Evolutionary conservation across 2,888 invertebrate species (phyloP), one percentile per base, ranked within the genome.

Genomic region (Vanessa cardui): DNA sequence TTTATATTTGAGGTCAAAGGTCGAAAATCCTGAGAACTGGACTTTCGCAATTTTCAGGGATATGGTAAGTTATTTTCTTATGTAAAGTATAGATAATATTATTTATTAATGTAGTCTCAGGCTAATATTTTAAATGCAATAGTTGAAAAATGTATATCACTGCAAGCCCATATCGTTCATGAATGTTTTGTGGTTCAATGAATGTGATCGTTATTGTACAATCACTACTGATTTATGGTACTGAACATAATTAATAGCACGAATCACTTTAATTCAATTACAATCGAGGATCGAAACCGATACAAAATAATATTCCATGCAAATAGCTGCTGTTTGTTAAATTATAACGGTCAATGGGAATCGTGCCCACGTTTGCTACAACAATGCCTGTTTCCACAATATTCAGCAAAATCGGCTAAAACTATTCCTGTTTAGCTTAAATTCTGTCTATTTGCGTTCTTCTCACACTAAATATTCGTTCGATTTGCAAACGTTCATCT

Each of bases 251-350:
- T 70, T 69, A 54, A 63, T 60, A 64, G 7, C 52, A 59, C 18
- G 44, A 61, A 64, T 61, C 64, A 68, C 54, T 21, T 67, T 39
- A 68, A 60, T 68, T 63, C 26, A 68, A 60, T 68, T 60, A 44
- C 31, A 58, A 31, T 46, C n/a, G 26, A 16, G 31, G 39, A 56
- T 33, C 33, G 33, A 20, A 9, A 39, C 39, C 20, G 18, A n/a
- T 56, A 18, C 39, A 18, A 56, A 56, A 39, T 56, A 56, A 56
- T 56, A 33, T 39, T 56, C 56, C 56, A 56, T 16, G 8, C 33
- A 56, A 39, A 56, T 56, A 26, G 26, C 52, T 56, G 56, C 33
- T 56, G 39, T 56, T 39, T 56, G 33, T 39, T 56, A 56, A 39
- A 56, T 56, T 56, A 56, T 56, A 56, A 18, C 33, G 18, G 2